These are phyloP conservation scores for Caenorhabditis afra DNA, from an alignment of 2,888 invertebrate genomes.

Conservation along the genomic window DNA sequence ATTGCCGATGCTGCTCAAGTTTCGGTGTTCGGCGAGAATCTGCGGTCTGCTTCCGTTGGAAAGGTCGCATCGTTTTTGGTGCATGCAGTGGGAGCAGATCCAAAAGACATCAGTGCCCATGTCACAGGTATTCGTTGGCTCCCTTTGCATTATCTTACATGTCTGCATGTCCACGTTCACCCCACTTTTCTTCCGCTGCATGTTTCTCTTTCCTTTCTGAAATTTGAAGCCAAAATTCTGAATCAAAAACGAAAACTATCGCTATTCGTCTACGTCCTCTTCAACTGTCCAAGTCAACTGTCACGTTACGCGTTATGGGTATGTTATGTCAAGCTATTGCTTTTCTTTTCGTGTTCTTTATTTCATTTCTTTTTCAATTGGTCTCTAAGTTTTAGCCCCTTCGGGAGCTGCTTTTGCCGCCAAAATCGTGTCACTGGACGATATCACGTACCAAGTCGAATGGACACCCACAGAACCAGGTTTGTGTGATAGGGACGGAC, in stretches of 20 bases:
- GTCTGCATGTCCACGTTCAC: not conserved
- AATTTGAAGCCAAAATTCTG: not conserved
- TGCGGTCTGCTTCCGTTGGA: constrained; percentile 84
- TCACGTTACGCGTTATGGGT: constrained; percentile 25
- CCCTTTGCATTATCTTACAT: not conserved
- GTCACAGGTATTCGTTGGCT: constrained; percentile 79
- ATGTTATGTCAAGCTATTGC: constrained; percentile 21
- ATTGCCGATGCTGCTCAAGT: constrained; percentile 82
- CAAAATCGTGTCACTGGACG: constrained; percentile 77
- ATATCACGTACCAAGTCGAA: constrained; percentile 82
- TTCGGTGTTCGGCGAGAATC: constrained; percentile 84
- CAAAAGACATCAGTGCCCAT: constrained; percentile 80
- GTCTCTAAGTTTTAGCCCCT: constrained; percentile 80
- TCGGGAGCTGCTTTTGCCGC: constrained; percentile 81
- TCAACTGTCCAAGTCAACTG: not conserved
- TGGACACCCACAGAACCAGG: constrained; percentile 84
- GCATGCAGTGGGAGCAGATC: constrained; percentile 82
- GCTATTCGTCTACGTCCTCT: constrained; percentile 14
- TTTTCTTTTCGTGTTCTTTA: not conserved
- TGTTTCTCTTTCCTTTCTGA: constrained; percentile 3
- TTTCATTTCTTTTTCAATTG: constrained; percentile 24
- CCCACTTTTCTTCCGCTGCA: constrained; percentile 3
- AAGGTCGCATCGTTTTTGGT: constrained; percentile 84
- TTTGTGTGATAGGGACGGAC: constrained; percentile 46
- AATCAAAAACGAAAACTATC: constrained; percentile 10